Base-by-base conservation (phyloP, 2,797 vertebrate genomes). In the Champsocephalus esox region DNA sequence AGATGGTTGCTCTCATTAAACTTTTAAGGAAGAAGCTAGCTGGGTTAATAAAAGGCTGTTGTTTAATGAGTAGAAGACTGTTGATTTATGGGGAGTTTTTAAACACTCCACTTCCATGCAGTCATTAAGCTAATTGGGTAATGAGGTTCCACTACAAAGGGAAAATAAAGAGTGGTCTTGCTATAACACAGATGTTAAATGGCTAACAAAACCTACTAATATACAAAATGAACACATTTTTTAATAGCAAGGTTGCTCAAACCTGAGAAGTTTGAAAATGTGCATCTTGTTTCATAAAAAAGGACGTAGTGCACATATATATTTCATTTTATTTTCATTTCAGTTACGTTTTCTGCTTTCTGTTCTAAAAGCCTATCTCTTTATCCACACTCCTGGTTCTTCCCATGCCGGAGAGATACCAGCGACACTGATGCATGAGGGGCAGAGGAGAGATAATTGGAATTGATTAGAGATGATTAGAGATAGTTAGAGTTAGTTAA, bases 381-480 rank as follows among this genome's bases (percentile, higher is more conserved):
- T 80, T 66, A 70, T 83, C 72, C 71, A 17, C 68, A n/a, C 44
- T 56, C 65, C 72, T 5, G 6, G 63, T 73, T n/a, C 67, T 80
- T 76, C 46, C 62, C 52, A 17, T 52, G 56, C 66, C 80, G 65
- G 76, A 50, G 65, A 86, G 84, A 89, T 85, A 89, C 57, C 70
- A 55, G 64, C 76, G 83, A 90, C 87, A 82, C 67, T 89, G 88
- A 92, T 89, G 82, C 78, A 90, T 87, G 84, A 83, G 85, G 62
- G 51, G 49, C 83, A 67, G 74, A 66, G 80, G 44, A 73, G 81
- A 92, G 84, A 91, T 92, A 92, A 93, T 90, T 92, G 82, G 82
- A 92, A 91, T 81, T 92, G 90, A 92, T 91, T 88, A 74, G 83
- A 90, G 84, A 87, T 88, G 52, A 91, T 93, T 90, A 91, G 84